Conservation (phyloP, 2,797 vertebrate genomes). For the Falco peregrinus region DNA sequence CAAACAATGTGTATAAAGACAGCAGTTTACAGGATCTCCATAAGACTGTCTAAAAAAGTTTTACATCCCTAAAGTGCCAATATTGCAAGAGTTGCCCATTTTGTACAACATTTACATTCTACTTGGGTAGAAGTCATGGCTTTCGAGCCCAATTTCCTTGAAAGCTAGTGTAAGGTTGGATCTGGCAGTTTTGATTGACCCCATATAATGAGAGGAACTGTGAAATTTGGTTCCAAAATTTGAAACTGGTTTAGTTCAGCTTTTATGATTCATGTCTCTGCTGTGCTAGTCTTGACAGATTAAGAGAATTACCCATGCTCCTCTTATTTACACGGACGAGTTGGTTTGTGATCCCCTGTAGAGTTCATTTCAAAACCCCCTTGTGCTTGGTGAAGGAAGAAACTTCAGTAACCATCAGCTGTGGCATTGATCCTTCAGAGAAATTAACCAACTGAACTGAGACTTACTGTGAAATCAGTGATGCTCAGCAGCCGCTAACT, state of each 20-base stretch:
- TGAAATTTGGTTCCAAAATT: constrained; percentile 22
- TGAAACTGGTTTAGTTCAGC: constrained; percentile 40
- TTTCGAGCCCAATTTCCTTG: neutral
- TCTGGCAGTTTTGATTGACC: neutral
- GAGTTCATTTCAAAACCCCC: constrained; percentile 45
- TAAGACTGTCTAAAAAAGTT: neutral
- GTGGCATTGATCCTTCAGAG: constrained; percentile 69
- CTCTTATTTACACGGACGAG: constrained; percentile 49
- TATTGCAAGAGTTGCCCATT: neutral
- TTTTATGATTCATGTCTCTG: constrained; percentile 42
- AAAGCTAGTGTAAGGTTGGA: neutral
- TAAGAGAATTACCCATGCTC: constrained; percentile 56
- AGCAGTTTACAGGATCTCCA: neutral
- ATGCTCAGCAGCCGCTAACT: constrained; percentile 62
- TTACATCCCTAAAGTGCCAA: neutral
- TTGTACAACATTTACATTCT: neutral
- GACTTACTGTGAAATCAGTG: constrained; percentile 62
- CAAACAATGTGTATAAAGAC: neutral
- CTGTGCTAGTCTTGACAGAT: constrained; percentile 38
- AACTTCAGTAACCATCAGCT: constrained; percentile 68
- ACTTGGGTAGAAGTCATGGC: neutral
- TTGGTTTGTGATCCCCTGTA: constrained; percentile 38
- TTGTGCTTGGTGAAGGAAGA: constrained; percentile 30
- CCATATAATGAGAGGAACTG: neutral
- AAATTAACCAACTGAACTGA: constrained; percentile 66